Percentiles rank a stretch among this genome's conserved stretches.
Conservation (phyloP, 2,888 invertebrate species). For the Aquatica leii region DNA sequence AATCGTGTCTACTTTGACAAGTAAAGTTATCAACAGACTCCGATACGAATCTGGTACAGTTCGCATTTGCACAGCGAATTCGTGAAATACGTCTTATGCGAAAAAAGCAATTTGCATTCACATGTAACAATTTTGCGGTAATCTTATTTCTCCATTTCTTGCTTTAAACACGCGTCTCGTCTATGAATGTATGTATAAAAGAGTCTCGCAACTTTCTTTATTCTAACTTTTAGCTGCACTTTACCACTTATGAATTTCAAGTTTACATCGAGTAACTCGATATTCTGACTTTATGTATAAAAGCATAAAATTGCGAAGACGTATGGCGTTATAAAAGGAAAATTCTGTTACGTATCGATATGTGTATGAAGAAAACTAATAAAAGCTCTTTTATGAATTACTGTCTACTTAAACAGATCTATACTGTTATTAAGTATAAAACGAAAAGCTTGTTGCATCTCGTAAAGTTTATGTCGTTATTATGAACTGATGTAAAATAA, state of each 20-base stretch:
- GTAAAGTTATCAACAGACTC: constrained; percentile 15
- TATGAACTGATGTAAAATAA: too few species aligned
- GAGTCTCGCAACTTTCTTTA: constrained; percentile 24
- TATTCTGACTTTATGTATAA: constrained; percentile 9
- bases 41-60: constrained; percentile 21
- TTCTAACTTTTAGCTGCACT: constrained; percentile 22
- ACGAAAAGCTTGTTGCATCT: too few species aligned
- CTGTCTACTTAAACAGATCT: neutral
- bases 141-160: constrained; percentile 29
- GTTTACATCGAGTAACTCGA: constrained; percentile 22
- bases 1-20: constrained; percentile 15
- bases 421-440: too few species aligned
- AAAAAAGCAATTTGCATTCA: constrained; percentile 32
- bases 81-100: constrained; percentile 16
- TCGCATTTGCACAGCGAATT: constrained; percentile 11
- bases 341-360: neutral
- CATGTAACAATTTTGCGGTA: constrained; percentile 31
- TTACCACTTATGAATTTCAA: constrained; percentile 26
- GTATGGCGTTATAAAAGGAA: neutral
- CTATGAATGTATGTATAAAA: constrained; percentile 23
- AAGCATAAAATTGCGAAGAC: constrained; percentile 17
- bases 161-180: constrained; percentile 18
- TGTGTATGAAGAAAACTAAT: neutral
- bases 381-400: constrained; percentile 3
- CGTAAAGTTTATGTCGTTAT: too few species aligned